Evolutionary conservation across 2,888 invertebrate genomes (phyloP).

Genomic region (Oasisia sp.): DNA sequence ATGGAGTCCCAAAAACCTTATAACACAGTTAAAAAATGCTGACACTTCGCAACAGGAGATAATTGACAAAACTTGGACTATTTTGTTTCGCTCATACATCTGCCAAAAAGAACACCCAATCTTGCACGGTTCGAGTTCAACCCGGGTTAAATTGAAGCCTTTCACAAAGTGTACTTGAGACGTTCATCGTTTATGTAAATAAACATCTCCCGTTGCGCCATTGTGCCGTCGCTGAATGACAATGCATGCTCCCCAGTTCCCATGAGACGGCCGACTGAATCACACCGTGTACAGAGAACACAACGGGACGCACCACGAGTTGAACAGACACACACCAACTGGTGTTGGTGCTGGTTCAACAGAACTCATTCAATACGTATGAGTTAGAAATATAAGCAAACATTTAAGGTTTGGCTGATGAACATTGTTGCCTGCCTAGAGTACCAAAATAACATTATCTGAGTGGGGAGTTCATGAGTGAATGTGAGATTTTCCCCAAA

Average conservation of each 20-base stretch:
- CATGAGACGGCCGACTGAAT: neutral
- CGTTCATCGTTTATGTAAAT: constrained; percentile 13
- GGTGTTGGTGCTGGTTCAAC: neutral
- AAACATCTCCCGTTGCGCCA: neutral
- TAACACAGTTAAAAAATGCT: too few species aligned
- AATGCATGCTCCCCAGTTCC: neutral
- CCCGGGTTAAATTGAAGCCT: neutral
- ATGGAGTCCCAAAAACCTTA: too few species aligned
- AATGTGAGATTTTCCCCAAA: neutral
- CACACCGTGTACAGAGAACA: neutral
- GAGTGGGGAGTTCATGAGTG: neutral
- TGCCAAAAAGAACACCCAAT: neutral
- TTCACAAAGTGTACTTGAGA: neutral
- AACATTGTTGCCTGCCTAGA: neutral
- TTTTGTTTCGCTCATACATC: neutral
- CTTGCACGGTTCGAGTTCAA: neutral
- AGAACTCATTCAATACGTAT: neutral
- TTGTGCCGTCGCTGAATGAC: neutral
- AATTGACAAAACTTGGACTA: neutral
- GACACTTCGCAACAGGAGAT: neutral
- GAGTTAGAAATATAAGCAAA: neutral
- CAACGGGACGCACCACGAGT: neutral
- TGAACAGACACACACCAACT: neutral
- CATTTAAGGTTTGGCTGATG: neutral
- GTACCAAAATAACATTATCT: neutral